Conservation (phyloP, 1,140 invertebrate species). For the Gerris buenoi region DNA sequence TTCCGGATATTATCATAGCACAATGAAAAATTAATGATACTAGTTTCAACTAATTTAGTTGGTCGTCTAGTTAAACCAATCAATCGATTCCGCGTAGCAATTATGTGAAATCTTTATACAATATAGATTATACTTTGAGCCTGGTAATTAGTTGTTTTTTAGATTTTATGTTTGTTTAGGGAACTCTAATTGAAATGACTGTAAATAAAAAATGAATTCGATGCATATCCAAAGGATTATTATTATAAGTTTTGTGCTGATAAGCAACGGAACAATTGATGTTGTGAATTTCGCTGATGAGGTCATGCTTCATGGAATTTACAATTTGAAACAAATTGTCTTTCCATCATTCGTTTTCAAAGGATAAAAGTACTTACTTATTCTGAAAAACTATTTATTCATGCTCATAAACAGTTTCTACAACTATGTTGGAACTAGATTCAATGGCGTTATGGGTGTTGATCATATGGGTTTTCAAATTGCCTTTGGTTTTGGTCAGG, state of each 20-base stretch:
- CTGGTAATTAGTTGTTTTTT: too few relatives aligned
- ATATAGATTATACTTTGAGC: too few relatives aligned
- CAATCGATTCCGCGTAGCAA: too few relatives aligned
- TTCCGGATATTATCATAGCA: too few relatives aligned
- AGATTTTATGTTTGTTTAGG: too few relatives aligned
- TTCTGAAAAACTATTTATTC: background rate
- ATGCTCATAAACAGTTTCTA: background rate
- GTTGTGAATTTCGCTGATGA: background rate
- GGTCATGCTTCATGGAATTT: background rate
- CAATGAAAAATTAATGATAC: too few relatives aligned
- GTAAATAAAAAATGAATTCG: too few relatives aligned
- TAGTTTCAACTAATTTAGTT: too few relatives aligned
- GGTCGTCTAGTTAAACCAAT: too few relatives aligned
- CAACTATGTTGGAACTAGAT: background rate
- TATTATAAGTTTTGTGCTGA: background rate
- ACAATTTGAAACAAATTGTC: background rate
- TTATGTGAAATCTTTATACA: too few relatives aligned
- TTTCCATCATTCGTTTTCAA: background rate
- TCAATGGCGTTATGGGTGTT: slow-evolving; percentile 30
- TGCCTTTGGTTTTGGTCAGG: slow-evolving; percentile 25
- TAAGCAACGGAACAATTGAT: background rate
- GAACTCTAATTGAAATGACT: too few relatives aligned
- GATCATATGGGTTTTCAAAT: slow-evolving; percentile 28
- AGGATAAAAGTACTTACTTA: background rate
- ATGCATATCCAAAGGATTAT: too few relatives aligned